Evolutionary conservation across 2,888 invertebrate genomes (phyloP), one percentile per base, ranked within the genome.

Genomic region (Cremastobaeus sp.): DNA sequence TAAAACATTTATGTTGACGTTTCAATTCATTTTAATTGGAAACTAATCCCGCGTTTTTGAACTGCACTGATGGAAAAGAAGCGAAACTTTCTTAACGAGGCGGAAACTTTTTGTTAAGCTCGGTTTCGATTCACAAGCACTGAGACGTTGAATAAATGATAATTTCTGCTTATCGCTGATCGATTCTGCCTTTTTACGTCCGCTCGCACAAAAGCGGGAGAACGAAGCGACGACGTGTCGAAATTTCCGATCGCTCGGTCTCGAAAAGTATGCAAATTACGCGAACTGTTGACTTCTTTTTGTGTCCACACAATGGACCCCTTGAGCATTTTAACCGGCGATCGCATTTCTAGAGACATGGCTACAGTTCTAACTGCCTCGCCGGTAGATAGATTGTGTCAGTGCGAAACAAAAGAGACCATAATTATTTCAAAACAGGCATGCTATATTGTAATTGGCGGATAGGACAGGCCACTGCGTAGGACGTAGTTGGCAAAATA

Each of bases 311-410:
- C 57, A 59, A 72, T 65, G 72, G 71, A 30, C 32, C 72, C 30
- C 43, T 68, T 65, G 62, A 52, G 47, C 62, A 70, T 73, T 66
- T 72, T 65, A 48, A 68, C 47, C 66, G 48, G 59, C 73, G 57
- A 65, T 55, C 64, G 66, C 74, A 68, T 68, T 74, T 77, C 68
- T 50, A 52, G 57, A 65, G 57, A 70, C 59, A 52, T 32, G n/a
- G 43, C 3, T n/a, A 54, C 41, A 50, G 34, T 34, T 47, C 47
- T 17, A 37, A 35, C 48, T 47, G 50, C 21, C 47, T 60, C 43
- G 32, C 55, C 25, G 35, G 64, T 48, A 70, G 70, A 70, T 76
- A 76, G 75, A 75, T 76, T 68, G 57, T 72, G 74, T 66, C 55
- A 66, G 48, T 34, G 34, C 55, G 50, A 70, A 66, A 74, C 72